phyloP scores from a whole-genome alignment of 1,140 invertebrate species.

The Leucophenga varia region DNA sequence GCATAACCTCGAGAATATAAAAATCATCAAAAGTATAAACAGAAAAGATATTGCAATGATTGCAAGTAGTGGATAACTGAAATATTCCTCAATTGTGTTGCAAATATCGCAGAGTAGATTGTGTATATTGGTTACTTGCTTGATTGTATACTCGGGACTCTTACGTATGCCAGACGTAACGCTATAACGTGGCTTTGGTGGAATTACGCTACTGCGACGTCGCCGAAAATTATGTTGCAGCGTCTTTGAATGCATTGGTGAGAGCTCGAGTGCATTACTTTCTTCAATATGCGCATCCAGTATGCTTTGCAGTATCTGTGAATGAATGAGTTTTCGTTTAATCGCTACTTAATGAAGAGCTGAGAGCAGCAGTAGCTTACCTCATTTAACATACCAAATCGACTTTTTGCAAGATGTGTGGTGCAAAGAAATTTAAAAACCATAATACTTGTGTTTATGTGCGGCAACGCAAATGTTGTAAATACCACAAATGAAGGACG shows the following conservation, averaged over 20 bases:
- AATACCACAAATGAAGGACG: slow-evolving; percentile 49
- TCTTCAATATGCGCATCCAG: slow-evolving; percentile 44
- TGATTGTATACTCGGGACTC: slow-evolving; percentile 43
- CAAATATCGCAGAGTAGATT: slow-evolving; percentile 52
- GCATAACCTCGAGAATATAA: slow-evolving; percentile 43
- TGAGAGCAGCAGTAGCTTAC: no score
- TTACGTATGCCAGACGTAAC: slow-evolving; percentile 46
- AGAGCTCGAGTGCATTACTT: slow-evolving; percentile 34
- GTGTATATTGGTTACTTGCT: slow-evolving; percentile 48
- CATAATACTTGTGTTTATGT: slow-evolving; percentile 50
- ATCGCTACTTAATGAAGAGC: no score
- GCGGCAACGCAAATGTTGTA: slow-evolving; percentile 43
- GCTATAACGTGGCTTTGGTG: slow-evolving; percentile 39
- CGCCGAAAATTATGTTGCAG: slow-evolving; percentile 28
- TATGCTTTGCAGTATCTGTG: slow-evolving; percentile 45
- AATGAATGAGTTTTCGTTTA: not conserved
- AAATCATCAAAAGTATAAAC: slow-evolving; percentile 53
- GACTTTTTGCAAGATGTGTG: slow-evolving; percentile 43
- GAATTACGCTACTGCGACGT: slow-evolving; percentile 24
- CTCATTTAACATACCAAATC: slow-evolving; percentile 48
- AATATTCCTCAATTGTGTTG: slow-evolving; percentile 51
- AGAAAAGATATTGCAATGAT: slow-evolving; percentile 51
- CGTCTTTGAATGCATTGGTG: slow-evolving; percentile 41
- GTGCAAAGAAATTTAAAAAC: slow-evolving; percentile 52
- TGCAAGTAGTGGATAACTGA: slow-evolving; percentile 45